A percentile compares a stretch with the other conserved stretches of the same genome.
These are phyloP conservation scores for Aphidoletes aphidimyza DNA, from an alignment of 2,888 invertebrate genomes.

Conservation along the genomic window DNA sequence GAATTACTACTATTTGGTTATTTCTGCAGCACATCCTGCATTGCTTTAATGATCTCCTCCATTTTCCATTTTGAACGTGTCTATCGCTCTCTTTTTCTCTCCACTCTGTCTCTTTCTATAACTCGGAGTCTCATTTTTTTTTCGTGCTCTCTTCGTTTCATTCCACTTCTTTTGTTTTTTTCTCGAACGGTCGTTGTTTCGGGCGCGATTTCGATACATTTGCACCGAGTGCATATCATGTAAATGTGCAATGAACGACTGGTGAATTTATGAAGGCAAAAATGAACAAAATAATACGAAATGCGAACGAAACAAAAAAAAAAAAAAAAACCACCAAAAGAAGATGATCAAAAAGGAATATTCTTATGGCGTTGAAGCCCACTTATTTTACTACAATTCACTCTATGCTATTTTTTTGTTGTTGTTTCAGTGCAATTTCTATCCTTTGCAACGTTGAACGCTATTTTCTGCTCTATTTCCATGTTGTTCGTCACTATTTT, in stretches of 20 bases:
- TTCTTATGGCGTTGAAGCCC: not conserved
- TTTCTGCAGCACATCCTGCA: slow-evolving; percentile 50
- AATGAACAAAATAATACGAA: slow-evolving; percentile 22
- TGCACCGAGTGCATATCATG: slow-evolving; percentile 8
- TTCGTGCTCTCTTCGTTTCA: not conserved
- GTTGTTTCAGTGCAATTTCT: slow-evolving; percentile 2
- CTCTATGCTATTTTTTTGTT: not conserved
- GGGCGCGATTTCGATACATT: slow-evolving; percentile 25
- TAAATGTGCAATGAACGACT: slow-evolving; percentile 38
- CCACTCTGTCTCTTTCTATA: not conserved
- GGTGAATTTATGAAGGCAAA: slow-evolving; percentile 29
- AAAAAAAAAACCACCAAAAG: not conserved
- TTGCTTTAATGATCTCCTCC: slow-evolving; percentile 54
- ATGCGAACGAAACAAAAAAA: not conserved
- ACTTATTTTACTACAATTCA: not conserved
- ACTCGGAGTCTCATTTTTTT: not conserved
- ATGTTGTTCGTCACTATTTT: not conserved
- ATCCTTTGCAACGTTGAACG: slow-evolving; percentile 1
- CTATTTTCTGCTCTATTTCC: slow-evolving; percentile 15
- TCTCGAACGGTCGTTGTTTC: not conserved
- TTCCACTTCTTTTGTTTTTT: not conserved
- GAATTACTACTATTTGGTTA: slow-evolving; percentile 50
- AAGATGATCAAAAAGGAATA: slow-evolving; percentile 1
- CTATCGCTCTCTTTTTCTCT: not conserved
- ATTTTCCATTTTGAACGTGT: not conserved